These are phyloP conservation scores for Sebastes iracundus DNA, from an alignment of 2,797 vertebrate genomes.

Conservation along the genomic window DNA sequence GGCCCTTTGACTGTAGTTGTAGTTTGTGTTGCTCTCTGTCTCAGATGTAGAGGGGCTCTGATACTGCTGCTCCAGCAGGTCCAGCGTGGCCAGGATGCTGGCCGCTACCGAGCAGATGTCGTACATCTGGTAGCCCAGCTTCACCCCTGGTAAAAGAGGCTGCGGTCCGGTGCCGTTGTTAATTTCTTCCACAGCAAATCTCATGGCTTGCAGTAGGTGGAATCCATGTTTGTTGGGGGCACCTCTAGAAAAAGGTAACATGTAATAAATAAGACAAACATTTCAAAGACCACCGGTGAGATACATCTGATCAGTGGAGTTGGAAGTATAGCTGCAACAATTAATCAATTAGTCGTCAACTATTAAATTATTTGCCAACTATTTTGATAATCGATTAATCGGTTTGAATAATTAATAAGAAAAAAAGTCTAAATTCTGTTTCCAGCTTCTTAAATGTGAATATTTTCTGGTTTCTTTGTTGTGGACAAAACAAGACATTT, in stretches of 20 bases:
- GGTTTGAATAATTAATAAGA: too few species aligned
- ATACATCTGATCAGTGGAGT: background rate
- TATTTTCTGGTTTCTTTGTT: too few species aligned
- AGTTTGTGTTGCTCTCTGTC: background rate
- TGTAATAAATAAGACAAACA: background rate
- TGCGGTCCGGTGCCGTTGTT: conserved; percentile 70
- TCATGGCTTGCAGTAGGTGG: conserved; percentile 82
- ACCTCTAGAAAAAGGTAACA: conserved; percentile 62
- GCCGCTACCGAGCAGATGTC: conserved; percentile 83
- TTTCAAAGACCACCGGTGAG: background rate
- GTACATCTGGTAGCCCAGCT: conserved; percentile 84
- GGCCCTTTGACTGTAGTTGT: conserved; percentile 1
- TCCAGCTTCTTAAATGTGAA: too few species aligned
- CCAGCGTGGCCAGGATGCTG: conserved; percentile 79
- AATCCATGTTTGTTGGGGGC: conserved; percentile 78
- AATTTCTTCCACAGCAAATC: conserved; percentile 84
- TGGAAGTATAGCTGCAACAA: background rate
- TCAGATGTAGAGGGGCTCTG: background rate
- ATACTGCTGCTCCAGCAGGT: conserved; percentile 69
- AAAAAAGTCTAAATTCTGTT: too few species aligned
- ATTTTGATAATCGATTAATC: too few species aligned
- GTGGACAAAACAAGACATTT: too few species aligned
- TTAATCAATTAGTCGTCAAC: too few species aligned
- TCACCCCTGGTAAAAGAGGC: conserved; percentile 79
- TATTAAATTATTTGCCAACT: too few species aligned